A percentile compares a stretch with the other conserved stretches of the same genome.
Conservation (phyloP, 2,113 vertebrate genomes). For the Oncorhynchus nerka region DNA sequence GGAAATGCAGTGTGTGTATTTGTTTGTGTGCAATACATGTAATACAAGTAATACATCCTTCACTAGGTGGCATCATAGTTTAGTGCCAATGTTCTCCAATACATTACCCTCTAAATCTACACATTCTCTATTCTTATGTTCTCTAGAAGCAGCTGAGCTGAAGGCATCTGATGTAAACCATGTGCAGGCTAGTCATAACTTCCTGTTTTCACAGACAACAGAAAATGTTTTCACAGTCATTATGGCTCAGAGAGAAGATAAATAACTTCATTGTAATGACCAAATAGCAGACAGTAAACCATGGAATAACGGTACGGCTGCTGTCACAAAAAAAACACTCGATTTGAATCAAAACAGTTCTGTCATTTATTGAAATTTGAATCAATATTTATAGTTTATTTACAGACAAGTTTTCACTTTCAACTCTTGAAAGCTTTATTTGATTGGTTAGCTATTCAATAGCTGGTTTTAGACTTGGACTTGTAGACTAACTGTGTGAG, state of each 20-base stretch:
- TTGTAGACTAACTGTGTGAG: neutral
- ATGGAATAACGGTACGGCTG: constrained; percentile 39
- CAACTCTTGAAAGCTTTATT: neutral
- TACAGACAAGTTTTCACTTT: constrained; percentile 16
- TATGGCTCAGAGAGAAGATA: constrained; percentile 54
- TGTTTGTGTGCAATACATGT: neutral
- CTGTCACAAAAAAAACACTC: constrained; percentile 47
- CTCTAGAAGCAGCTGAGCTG: constrained; percentile 5
- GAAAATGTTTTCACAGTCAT: constrained; percentile 61
- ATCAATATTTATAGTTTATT: constrained; percentile 58
- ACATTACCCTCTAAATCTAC: neutral
- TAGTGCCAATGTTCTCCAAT: neutral
- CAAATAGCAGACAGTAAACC: constrained; percentile 31
- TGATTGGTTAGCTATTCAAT: neutral
- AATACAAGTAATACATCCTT: neutral
- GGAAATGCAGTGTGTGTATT: neutral
- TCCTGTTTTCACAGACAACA: constrained; percentile 66
- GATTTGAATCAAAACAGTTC: constrained; percentile 61
- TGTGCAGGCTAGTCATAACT: constrained; percentile 65
- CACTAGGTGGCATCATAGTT: neutral
- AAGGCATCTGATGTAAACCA: constrained; percentile 55
- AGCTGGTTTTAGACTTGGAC: neutral
- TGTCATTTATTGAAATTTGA: constrained; percentile 45
- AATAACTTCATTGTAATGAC: constrained; percentile 52
- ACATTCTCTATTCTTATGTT: neutral